Evolutionary conservation across 2,888 invertebrate genomes (phyloP), one percentile per base, ranked within the genome.

Genomic region (Enoplolaimus lenunculus): DNA sequence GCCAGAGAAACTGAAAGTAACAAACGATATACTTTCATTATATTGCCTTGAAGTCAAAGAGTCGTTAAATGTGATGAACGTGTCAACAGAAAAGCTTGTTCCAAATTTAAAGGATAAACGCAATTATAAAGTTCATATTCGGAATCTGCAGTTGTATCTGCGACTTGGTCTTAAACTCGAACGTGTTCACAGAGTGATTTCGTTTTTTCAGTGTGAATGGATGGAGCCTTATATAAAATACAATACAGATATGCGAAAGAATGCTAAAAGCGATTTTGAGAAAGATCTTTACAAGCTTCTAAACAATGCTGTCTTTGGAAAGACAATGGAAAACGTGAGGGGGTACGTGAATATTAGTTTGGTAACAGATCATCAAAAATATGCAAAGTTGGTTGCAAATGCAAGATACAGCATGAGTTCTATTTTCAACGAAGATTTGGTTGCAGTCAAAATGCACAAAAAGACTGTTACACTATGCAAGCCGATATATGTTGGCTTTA

Each of bases 271-370:
- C n/a, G 64, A 62, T 7, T 62, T n/a, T 62, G 64, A 62, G 7
- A 62, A 62, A n/a, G n/a, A n/a, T 33, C n/a, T 62, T 26, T 62
- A 30, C 26, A 62, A 62, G n/a, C n/a, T 62, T 30, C 64, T 62
- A 7, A 62, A 62, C n/a, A n/a, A n/a, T n/a, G n/a, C n/a, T n/a
- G n/a, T n/a, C n/a, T n/a, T n/a, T n/a, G n/a, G n/a, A n/a, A 62
- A 62, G 31, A 13, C 64, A 7, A 62, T 62, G 64, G 64, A 62
- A 62, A 62, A 62, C 31, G 64, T 62, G 7, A 7, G 64, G 7
- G 30, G 13, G 7, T 62, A 62, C n/a, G 7, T 13, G n/a, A 33
- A 7, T 13, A n/a, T 62, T 7, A 26, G 31, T 30, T 26, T 62
- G 13, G 64, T 62, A 16, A 62, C 64, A 13, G 13, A 29, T 7